Conservation (phyloP, 2,113 vertebrate species). For the Oryzias javanicus region DNA sequence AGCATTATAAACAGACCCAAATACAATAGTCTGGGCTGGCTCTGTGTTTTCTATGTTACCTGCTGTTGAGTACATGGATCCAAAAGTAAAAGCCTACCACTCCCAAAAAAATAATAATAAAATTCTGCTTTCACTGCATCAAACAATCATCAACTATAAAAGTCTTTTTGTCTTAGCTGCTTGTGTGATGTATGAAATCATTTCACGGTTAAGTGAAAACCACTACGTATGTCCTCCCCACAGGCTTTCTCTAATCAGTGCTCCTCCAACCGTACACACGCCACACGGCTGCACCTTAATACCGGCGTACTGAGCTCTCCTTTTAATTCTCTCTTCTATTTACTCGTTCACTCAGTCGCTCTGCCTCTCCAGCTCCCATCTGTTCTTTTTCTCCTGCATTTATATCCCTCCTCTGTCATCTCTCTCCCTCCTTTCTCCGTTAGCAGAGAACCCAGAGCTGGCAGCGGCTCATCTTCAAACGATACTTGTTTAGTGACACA, state of each 20-base stretch:
- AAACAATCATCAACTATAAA: constrained; percentile 38
- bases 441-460: neutral
- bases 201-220: constrained; percentile 62
- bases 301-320: constrained; percentile 60
- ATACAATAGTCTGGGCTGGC: neutral
- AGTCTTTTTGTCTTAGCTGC: constrained; percentile 39
- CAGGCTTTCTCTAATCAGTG: constrained; percentile 64
- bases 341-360: constrained; percentile 21
- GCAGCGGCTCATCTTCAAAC: constrained; percentile 4
- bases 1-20: neutral
- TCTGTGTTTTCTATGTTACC: constrained; percentile 6
- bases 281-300: constrained; percentile 65
- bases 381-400: constrained; percentile 16
- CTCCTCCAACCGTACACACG: constrained; percentile 53
- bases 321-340: constrained; percentile 50
- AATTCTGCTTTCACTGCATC: constrained; percentile 7
- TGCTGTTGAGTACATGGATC: constrained; percentile 2
- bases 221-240: constrained; percentile 54
- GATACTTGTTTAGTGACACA: constrained; percentile 12
- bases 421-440: constrained; percentile 9
- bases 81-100: constrained; percentile 9
- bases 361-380: constrained; percentile 41
- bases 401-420: constrained; percentile 11
- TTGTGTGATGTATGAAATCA: constrained; percentile 62
- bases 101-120: constrained; percentile 7